Conservation (phyloP, 2,113 vertebrate genomes). For the Castor canadensis region DNA sequence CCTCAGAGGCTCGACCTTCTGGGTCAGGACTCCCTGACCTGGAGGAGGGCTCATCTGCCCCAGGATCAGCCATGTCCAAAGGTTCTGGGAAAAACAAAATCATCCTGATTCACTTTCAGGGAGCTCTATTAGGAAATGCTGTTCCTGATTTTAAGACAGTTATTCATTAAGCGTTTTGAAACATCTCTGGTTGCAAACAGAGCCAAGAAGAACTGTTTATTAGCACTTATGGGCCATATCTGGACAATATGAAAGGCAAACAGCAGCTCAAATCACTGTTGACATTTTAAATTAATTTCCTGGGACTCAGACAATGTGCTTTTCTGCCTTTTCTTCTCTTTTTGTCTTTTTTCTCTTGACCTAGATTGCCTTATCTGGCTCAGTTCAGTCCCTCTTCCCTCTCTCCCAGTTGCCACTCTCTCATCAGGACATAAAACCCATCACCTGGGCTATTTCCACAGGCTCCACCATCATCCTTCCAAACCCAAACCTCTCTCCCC, state of each 20-base stretch:
- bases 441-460: neutral
- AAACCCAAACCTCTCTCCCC: neutral
- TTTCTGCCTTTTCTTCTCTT: neutral
- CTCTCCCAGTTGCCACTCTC: neutral
- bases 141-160: neutral
- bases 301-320: neutral
- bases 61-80: constrained; percentile 83
- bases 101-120: neutral
- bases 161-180: neutral
- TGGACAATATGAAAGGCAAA: neutral
- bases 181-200: neutral
- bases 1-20: constrained; percentile 56
- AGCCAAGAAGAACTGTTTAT: neutral
- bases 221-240: neutral
- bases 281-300: constrained; percentile 18
- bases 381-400: neutral
- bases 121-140: neutral
- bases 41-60: neutral
- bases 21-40: constrained; percentile 28
- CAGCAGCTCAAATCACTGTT: neutral
- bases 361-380: constrained; percentile 40
- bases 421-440: neutral
- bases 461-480: neutral
- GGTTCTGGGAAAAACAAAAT: constrained; percentile 70
- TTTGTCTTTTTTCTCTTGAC: neutral